A percentile compares a stretch with the other conserved stretches of the same genome.
Conservation (phyloP, 2,113 vertebrate species). For the Aix galericulata region DNA sequence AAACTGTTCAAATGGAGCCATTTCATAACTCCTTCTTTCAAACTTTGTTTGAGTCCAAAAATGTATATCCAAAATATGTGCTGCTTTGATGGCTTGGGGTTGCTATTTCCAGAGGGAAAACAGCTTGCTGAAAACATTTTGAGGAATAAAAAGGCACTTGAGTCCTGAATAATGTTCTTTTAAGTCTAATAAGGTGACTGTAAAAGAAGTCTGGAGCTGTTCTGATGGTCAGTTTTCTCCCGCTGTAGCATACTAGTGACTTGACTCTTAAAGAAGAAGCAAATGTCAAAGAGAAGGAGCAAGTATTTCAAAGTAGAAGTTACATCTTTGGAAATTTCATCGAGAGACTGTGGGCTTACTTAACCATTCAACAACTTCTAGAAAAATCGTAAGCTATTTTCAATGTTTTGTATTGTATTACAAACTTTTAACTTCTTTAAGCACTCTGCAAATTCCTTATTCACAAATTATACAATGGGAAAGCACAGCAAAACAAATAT, state of each 20-base stretch:
- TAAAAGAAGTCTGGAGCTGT: neutral
- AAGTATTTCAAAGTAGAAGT: slow-evolving; percentile 60
- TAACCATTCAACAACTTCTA: slow-evolving; percentile 91
- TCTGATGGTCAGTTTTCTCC: neutral
- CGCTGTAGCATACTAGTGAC: slow-evolving; percentile 54
- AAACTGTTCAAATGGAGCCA: neutral
- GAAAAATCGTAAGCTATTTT: slow-evolving; percentile 80
- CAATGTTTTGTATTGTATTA: neutral
- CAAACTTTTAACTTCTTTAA: neutral
- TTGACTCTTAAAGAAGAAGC: slow-evolving; percentile 73
- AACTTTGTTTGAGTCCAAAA: neutral
- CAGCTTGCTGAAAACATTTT: neutral
- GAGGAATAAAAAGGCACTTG: neutral
- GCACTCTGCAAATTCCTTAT: neutral
- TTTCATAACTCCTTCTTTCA: neutral
- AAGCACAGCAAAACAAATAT: neutral
- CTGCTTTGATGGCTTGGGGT: neutral
- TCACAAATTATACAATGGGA: neutral
- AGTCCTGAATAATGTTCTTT: neutral
- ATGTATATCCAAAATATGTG: neutral
- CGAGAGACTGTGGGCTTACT: slow-evolving; percentile 91
- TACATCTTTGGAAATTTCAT: slow-evolving; percentile 80
- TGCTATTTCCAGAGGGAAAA: neutral
- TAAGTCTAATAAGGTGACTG: neutral
- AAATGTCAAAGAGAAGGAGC: slow-evolving; percentile 62